Evolutionary conservation across 2,888 invertebrate genomes (phyloP), one percentile per base, ranked within the genome.

Genomic region (Bedellia somnulentella): DNA sequence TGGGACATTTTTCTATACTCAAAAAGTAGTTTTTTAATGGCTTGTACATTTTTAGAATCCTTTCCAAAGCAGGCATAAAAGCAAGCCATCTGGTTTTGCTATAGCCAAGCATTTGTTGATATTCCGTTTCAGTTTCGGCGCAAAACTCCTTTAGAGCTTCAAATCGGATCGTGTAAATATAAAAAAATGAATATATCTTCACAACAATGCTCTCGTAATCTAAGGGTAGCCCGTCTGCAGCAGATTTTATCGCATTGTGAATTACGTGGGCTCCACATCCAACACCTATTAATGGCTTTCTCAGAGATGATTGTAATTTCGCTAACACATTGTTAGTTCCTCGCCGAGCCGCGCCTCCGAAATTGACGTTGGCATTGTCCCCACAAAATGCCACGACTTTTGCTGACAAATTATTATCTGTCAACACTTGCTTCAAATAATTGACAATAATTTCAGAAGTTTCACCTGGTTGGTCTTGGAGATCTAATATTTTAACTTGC

Each of bases 11-110:
- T 18, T 48, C 43, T 31, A 42, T 43, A 24, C 42, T 42, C 40
- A 47, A 38, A 42, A 49, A 49, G 35, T 49, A 49, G 35, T n/a
- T 24, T 42, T 45, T 47, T 35, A 48, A 44, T 12, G 47, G 43
- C 38, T 43, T 40, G 34, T 35, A 49, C 45, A 47, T 47, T 47
- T 49, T 47, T 35, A 47, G 38, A 41, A 44, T 34, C 13, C 46
- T 41, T 6, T 36, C 35, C n/a, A 39, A 13, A 1, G 35, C 35
- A 24, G 37, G 37, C 24, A 17, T 24, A n/a, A 28, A n/a, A n/a
- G n/a, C n/a, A 15, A 31, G 30, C 34, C 31, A 34, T 10, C 34
- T 34, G 5, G 30, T 34, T 31, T 34, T 34, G 21, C 34, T 31
- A 14, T 34, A 31, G 30, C 34, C 28, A 1, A 28, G 28, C 24